Evolutionary conservation across 2,113 vertebrate species (phyloP).

Genomic region (Formicarius rufipectus): DNA sequence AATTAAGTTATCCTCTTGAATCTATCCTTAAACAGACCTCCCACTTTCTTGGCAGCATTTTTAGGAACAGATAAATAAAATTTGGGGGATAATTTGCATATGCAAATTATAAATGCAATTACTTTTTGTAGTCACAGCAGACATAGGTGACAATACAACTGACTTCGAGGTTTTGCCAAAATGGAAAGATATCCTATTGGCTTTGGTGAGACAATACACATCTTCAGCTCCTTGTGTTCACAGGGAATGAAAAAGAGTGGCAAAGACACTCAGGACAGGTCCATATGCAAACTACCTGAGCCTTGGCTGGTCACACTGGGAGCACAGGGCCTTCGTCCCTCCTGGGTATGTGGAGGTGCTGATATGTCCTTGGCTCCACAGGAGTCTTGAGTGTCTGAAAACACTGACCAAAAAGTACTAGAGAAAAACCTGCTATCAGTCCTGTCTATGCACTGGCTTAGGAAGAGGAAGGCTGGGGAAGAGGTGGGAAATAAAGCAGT

Average conservation of each 20-base stretch:
- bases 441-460: background rate
- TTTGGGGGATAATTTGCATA: conserved; percentile 18
- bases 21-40: conserved; percentile 1
- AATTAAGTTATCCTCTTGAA: conserved; percentile 19
- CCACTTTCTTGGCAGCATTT: conserved; percentile 46
- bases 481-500: background rate
- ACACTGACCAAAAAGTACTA: background rate
- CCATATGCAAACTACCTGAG: background rate
- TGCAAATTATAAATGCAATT: conserved; percentile 40
- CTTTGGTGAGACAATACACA: background rate
- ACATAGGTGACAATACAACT: conserved; percentile 9
- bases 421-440: background rate
- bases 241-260: background rate
- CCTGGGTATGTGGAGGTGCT: background rate
- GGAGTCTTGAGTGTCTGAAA: background rate
- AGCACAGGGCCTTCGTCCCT: background rate
- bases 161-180: conserved; percentile 46
- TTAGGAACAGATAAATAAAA: conserved; percentile 42
- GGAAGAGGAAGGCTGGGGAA: background rate
- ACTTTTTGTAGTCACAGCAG: conserved; percentile 39
- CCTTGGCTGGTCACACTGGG: background rate
- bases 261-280: background rate
- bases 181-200: background rate
- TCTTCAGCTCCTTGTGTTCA: background rate
- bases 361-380: background rate